Conservation (phyloP, 1,140 invertebrate genomes). For the Triops longicaudatus region DNA sequence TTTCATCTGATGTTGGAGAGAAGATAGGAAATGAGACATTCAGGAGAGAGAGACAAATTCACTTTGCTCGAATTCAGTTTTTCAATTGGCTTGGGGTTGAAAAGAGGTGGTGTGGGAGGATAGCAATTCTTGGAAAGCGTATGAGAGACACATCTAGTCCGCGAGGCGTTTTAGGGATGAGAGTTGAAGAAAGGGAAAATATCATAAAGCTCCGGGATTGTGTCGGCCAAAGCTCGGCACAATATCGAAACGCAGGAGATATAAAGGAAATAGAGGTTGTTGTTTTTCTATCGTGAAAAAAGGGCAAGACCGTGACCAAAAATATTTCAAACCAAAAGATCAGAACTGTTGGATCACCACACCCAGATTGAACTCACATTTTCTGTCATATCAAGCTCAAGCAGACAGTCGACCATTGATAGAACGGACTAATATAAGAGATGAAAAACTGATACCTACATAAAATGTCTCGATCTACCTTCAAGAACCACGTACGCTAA, state of each 20-base stretch:
- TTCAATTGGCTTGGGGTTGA: not conserved
- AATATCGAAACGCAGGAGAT: constrained; percentile 7
- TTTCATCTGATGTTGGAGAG: not conserved
- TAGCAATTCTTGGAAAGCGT: not conserved
- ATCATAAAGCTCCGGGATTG: constrained; percentile 8
- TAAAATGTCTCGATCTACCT: no score
- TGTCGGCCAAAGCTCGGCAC: not conserved
- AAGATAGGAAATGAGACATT: not conserved
- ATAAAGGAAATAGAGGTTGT: not conserved
- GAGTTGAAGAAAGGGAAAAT: not conserved
- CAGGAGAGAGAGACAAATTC: not conserved
- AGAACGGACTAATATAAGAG: no score
- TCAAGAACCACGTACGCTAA: no score
- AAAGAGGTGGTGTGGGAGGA: no score
- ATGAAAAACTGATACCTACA: no score
- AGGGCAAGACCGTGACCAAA: not conserved
- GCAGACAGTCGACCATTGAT: no score
- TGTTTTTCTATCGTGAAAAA: not conserved
- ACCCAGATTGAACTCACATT: not conserved
- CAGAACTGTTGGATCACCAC: not conserved
- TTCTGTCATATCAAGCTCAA: not conserved
- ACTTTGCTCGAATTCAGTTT: constrained; percentile 3
- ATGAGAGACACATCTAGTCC: not conserved
- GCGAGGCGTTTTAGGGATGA: not conserved
- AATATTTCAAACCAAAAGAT: not conserved